A percentile compares a stretch with the other conserved stretches of the same genome.
These are phyloP conservation scores for Ephestia elutella DNA, from an alignment of 1,140 invertebrate species.

Conservation along the genomic window DNA sequence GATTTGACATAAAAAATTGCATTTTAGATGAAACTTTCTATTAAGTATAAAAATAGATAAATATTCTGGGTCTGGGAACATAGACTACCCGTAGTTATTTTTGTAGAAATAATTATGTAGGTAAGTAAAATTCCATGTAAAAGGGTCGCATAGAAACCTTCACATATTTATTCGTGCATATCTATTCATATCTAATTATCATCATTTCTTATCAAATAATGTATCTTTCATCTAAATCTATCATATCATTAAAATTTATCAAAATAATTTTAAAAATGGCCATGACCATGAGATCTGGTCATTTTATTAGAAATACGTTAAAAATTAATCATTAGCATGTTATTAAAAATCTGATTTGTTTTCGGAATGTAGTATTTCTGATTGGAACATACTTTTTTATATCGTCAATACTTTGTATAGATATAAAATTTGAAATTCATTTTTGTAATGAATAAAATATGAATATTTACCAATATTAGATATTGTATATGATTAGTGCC, in stretches of 20 bases:
- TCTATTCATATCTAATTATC: constrained; percentile 9
- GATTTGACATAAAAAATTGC: too few relatives aligned
- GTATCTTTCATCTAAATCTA: too few relatives aligned
- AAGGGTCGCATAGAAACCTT: not conserved
- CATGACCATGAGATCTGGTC: not conserved
- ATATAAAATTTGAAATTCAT: not conserved
- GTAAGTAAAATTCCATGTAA: not conserved
- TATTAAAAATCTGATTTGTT: too few relatives aligned
- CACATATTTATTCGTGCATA: not conserved
- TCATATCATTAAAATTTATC: not conserved
- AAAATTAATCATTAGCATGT: not conserved
- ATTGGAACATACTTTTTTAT: not conserved
- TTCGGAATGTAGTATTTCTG: too few relatives aligned
- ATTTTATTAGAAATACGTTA: not conserved
- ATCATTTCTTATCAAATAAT: too few relatives aligned
- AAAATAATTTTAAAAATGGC: not conserved
- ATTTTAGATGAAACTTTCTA: too few relatives aligned
- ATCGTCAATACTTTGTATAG: not conserved
- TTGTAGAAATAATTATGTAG: constrained; percentile 21
- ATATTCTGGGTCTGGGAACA: constrained; percentile 41
- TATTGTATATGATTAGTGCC: constrained; percentile 13
- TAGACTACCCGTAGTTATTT: constrained; percentile 37
- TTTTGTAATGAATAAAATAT: constrained; percentile 4
- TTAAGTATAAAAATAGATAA: constrained; percentile 20
- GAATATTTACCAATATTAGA: constrained; percentile 6